phyloP scores from a whole-genome alignment of 2,113 vertebrate genomes.

The Atlantisia rogersi region DNA sequence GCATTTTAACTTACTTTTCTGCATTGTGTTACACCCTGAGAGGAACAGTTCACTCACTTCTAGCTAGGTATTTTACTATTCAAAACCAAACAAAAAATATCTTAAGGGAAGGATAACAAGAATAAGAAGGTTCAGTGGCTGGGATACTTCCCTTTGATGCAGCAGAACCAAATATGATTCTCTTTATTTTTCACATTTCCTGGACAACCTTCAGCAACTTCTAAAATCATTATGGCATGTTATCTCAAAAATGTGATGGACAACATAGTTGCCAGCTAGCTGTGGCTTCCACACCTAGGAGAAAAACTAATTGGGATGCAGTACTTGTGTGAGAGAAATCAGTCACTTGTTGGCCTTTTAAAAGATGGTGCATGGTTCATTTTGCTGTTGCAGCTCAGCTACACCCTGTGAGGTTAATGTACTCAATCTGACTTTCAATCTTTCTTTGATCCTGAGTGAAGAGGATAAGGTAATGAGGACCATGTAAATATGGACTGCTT shows the following conservation, averaged over 20 bases:
- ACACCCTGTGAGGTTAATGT: background rate
- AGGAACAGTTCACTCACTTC: background rate
- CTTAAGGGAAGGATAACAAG: background rate
- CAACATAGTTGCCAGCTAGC: background rate
- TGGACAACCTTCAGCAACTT: background rate
- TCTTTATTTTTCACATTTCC: background rate
- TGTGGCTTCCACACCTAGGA: background rate
- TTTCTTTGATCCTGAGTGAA: background rate
- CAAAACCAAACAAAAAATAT: background rate
- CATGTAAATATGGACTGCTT: background rate
- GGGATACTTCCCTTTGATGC: background rate
- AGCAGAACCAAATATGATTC: background rate
- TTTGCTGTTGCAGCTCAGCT: background rate
- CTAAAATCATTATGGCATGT: background rate
- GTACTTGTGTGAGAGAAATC: background rate
- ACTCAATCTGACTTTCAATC: background rate
- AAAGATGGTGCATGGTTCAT: background rate
- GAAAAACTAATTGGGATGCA: background rate
- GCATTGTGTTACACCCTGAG: background rate
- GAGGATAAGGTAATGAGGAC: background rate
- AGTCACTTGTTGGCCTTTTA: background rate
- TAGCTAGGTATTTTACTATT: background rate
- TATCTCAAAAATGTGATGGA: background rate
- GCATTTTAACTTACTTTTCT: background rate
- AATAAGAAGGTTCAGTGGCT: background rate